Conservation (phyloP, 2,113 vertebrate genomes). For the Plestiodon gilberti region DNA sequence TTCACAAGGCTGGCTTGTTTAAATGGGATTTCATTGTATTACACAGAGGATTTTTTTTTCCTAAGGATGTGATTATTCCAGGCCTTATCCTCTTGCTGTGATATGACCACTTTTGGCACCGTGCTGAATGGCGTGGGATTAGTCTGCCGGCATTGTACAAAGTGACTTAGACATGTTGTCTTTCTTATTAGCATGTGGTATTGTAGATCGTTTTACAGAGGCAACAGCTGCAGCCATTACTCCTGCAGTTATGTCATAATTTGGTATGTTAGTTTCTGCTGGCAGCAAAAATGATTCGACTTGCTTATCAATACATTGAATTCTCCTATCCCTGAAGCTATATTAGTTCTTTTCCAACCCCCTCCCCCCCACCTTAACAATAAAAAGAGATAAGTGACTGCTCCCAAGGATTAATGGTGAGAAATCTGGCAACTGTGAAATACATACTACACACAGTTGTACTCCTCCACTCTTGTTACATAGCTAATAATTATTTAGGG, state of each 20-base stretch:
- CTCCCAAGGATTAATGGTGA: conserved; percentile 33
- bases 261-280: conserved; percentile 72
- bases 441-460: not conserved
- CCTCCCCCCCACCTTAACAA: not conserved
- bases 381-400: conserved; percentile 41
- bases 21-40: conserved; percentile 73
- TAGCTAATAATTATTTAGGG: not conserved
- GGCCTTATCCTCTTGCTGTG: conserved; percentile 70
- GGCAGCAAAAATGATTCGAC: conserved; percentile 69
- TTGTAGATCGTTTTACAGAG: conserved; percentile 77
- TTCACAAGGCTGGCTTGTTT: conserved; percentile 70
- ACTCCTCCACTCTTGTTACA: not conserved
- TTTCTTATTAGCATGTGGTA: conserved; percentile 70
- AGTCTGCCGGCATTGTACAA: conserved; percentile 66
- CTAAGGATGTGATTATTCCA: conserved; percentile 76
- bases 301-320: conserved; percentile 74
- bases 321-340: conserved; percentile 57
- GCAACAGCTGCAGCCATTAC: conserved; percentile 77
- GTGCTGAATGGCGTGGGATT: conserved; percentile 67
- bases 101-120: conserved; percentile 67
- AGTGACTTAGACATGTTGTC: conserved; percentile 70
- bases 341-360: conserved; percentile 24
- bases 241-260: conserved; percentile 74
- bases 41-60: conserved; percentile 63
- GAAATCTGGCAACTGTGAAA: not conserved